Conservation (phyloP, 2,797 vertebrate species). For the Tenualosa ilisha region DNA sequence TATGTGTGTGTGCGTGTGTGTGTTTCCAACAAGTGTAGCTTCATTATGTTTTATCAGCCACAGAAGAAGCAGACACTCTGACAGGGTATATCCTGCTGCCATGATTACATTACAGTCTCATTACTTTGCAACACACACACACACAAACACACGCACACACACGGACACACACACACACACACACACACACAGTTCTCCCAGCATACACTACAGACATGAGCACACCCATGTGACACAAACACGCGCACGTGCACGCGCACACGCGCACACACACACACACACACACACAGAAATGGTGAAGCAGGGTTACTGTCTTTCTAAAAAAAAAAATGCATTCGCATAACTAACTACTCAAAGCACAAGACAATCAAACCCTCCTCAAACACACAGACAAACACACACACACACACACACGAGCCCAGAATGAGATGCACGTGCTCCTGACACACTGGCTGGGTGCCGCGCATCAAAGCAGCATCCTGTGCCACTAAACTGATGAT, state of each 20-base stretch:
- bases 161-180: neutral
- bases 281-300: conserved; percentile 8
- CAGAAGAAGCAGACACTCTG: conserved; percentile 50
- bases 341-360: neutral
- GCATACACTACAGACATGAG: neutral
- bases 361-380: neutral
- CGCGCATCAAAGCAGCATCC: conserved; percentile 11
- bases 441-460: conserved; percentile 1
- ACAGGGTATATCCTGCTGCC: conserved; percentile 58
- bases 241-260: neutral
- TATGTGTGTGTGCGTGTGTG: neutral
- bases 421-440: neutral
- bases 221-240: conserved; percentile 26
- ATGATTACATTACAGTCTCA: conserved; percentile 57
- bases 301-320: too few relatives aligned
- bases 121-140: conserved; percentile 51
- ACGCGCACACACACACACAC: conserved; percentile 8
- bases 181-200: neutral
- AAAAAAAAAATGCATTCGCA: too few relatives aligned
- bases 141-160: conserved; percentile 26
- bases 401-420: neutral
- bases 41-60: conserved; percentile 52
- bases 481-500: neutral
- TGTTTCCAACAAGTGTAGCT: conserved; percentile 29
- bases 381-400: neutral